These are phyloP conservation scores for Mohoua ochrocephala DNA, from an alignment of 2,113 vertebrate genomes.

Conservation along the genomic window DNA sequence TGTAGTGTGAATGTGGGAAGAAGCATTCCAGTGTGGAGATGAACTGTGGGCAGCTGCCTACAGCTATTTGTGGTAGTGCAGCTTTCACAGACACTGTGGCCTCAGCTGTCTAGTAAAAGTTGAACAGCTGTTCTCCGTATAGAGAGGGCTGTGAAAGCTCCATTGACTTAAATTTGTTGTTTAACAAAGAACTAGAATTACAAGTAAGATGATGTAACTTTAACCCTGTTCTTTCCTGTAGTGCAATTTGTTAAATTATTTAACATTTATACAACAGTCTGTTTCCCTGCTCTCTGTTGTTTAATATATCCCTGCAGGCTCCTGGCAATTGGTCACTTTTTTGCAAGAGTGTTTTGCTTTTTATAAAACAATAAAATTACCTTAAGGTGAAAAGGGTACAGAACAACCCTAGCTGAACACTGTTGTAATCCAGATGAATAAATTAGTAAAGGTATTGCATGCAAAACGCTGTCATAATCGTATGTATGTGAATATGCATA, in stretches of 20 bases:
- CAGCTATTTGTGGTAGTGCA: slow-evolving; percentile 74
- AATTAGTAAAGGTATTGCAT: background rate
- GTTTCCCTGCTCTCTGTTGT: background rate
- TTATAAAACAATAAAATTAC: background rate
- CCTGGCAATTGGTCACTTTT: background rate
- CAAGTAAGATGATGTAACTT: slow-evolving; percentile 70
- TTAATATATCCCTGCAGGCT: background rate
- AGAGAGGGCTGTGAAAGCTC: slow-evolving; percentile 78
- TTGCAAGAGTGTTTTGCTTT: background rate
- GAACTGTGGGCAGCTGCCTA: slow-evolving; percentile 80
- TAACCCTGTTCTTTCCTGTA: slow-evolving; percentile 50
- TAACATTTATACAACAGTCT: background rate
- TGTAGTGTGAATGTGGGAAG: background rate
- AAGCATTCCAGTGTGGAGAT: slow-evolving; percentile 64
- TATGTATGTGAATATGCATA: background rate
- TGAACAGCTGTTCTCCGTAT: slow-evolving; percentile 86
- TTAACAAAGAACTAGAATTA: slow-evolving; percentile 71
- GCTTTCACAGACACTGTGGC: slow-evolving; percentile 68
- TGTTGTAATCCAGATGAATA: background rate
- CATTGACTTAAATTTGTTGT: slow-evolving; percentile 80
- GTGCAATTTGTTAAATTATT: slow-evolving; percentile 48
- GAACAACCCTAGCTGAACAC: background rate
- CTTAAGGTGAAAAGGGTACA: background rate
- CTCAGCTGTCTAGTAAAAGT: slow-evolving; percentile 92
- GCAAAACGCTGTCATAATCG: background rate